Base-by-base conservation (phyloP, 2,113 vertebrate genomes). In the Tamias sibiricus region DNA sequence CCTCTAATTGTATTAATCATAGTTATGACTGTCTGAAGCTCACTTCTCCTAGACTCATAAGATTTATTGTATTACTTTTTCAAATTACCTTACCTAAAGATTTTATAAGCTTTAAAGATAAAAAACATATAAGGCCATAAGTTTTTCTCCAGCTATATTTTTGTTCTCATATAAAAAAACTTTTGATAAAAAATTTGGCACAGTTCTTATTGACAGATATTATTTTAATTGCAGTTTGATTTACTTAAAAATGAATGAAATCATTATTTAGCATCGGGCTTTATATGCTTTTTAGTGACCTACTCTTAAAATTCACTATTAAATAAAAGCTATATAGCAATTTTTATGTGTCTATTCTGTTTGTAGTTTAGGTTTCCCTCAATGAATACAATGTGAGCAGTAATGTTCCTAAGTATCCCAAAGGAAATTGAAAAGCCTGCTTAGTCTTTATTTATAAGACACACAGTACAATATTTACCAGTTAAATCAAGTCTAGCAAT, bases 171-270 rank as follows among this genome's bases (percentile, higher is more conserved):
- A 22, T 37, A 76, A 85, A 64, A 85, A 64, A 77, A 62, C 8
- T 52, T 54, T 62, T 82, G 13, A 32, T 37, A 57, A 40, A n/a
- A 90, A 68, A 10, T 47, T 79, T 87, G n/a, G 37, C 80, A 92
- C 32, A 64, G 6, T 87, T 40, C 8, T 75, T 76, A 59, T 16
- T 69, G 28, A 81, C 66, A 93, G n/a, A 64, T 81, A 66, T 4
- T 57, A 77, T 28, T 83, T 87, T 86, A 71, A 57, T 72, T 16
- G 72, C 13, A 30, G 59, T 72, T 81, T 89, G 54, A n/a, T 88
- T 91, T 42, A 59, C 37, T n/a, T 95, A 95, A 59, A 10, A 62
- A 62, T 86, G n/a, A 52, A 77, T 92, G 59, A 92, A 85, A 72
- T 75, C 13, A 59, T 90, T 87, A 77, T 75, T 93, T 47, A 91